A percentile compares a stretch with the other conserved stretches of the same genome.
Evolutionary conservation across 2,113 vertebrate species (phyloP).

Genomic region (Enhydra lutris): DNA sequence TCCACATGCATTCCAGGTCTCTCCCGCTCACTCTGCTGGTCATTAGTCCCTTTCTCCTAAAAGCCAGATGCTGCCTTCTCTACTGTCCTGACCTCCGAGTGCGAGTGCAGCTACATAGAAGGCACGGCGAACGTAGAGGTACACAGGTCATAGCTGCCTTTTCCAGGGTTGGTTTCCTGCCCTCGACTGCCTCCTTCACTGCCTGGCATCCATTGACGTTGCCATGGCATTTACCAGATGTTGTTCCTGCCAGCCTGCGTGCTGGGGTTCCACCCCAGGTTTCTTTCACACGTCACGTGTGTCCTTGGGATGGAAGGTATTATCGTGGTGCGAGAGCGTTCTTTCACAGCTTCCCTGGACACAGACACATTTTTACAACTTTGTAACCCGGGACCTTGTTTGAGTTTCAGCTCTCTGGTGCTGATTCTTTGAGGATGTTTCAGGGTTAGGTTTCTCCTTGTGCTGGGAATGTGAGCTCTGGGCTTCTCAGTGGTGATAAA

Average conservation of each 20-base stretch:
- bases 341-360: not conserved
- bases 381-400: too few species aligned
- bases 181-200: accelerated
- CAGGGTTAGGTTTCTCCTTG: accelerated
- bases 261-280: accelerated
- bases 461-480: accelerated
- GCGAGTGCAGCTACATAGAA: accelerated
- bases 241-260: accelerated
- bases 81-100: not conserved
- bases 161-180: not conserved
- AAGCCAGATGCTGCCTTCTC: not conserved
- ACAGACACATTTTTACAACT: not conserved
- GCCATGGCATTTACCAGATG: accelerated
- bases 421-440: not conserved
- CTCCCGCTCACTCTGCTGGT: not conserved
- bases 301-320: not conserved
- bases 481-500: not conserved
- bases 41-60: not conserved
- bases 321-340: accelerated
- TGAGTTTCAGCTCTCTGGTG: not conserved
- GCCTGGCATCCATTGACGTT: not conserved
- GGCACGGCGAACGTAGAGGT: not conserved
- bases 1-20: not conserved
- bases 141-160: accelerated
- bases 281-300: not conserved